A percentile compares a stretch with the other conserved stretches of the same genome.
These are phyloP conservation scores for Digitonthophagus gazella DNA, from an alignment of 2,888 invertebrate species.

Conservation along the genomic window DNA sequence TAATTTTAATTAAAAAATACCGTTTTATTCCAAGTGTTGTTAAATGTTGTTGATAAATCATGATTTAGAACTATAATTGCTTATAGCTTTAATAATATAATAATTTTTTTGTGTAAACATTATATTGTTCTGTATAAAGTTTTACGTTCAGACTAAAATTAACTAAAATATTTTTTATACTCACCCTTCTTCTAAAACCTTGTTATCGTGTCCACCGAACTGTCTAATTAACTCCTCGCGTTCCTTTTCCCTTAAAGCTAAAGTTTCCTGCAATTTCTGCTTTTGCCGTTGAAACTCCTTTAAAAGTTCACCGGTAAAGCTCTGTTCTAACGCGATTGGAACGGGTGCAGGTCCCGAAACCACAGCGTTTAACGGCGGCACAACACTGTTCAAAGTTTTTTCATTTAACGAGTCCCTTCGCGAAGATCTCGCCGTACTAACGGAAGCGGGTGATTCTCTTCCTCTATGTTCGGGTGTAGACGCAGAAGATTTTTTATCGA, in stretches of 20 bases:
- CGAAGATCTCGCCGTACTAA: conserved; percentile 68
- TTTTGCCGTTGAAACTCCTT: conserved; percentile 80
- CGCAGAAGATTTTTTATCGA: conserved; percentile 52
- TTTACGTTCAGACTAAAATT: no score
- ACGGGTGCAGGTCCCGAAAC: conserved; percentile 34
- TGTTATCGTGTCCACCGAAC: conserved; percentile 52
- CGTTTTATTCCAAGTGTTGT: no score
- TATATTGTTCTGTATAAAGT: no score
- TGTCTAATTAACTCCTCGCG: conserved; percentile 56
- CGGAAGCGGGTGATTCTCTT: conserved; percentile 65
- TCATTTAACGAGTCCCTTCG: conserved; percentile 64
- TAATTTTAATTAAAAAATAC: no score
- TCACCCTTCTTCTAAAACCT: conserved; percentile 54
- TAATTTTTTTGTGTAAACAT: no score
- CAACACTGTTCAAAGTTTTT: conserved; percentile 45
- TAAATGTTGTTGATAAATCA: no score
- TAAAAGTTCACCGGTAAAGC: conserved; percentile 66
- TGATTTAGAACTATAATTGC: no score
- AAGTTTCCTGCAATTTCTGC: conserved; percentile 62
- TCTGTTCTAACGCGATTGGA: conserved; percentile 52
- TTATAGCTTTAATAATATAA: no score
- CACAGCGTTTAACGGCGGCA: conserved; percentile 41
- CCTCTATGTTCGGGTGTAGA: conserved; percentile 70
- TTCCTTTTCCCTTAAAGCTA: conserved; percentile 56
- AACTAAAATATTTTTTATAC: conserved; percentile 33